phyloP scores from a whole-genome alignment of 2,113 vertebrate species.

The Pyxicephalus adspersus region DNA sequence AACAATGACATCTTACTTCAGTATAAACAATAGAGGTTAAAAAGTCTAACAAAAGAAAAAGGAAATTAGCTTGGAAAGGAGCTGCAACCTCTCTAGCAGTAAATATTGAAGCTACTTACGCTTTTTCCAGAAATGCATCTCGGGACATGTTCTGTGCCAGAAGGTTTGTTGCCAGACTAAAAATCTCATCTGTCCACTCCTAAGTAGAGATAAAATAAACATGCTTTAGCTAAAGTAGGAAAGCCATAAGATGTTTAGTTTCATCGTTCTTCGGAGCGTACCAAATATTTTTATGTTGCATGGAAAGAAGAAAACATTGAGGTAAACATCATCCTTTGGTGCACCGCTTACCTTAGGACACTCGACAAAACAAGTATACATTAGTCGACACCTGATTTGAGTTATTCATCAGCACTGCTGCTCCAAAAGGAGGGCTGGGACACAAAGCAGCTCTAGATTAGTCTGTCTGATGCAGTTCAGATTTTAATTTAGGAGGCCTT shows the following conservation, averaged over 20 bases:
- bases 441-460: no score
- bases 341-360: background rate
- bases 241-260: constrained; percentile 46
- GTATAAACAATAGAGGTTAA: constrained; percentile 66
- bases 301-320: constrained; percentile 29
- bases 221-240: constrained; percentile 57
- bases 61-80: constrained; percentile 69
- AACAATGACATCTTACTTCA: constrained; percentile 60
- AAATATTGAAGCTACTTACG: constrained; percentile 76
- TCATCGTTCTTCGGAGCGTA: constrained; percentile 54
- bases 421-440: background rate
- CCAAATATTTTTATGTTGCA: constrained; percentile 55
- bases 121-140: constrained; percentile 93
- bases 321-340: constrained; percentile 9
- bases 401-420: background rate
- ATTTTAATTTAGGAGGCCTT: no score
- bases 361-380: background rate
- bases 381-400: background rate
- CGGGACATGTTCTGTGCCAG: constrained; percentile 96
- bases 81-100: constrained; percentile 61
- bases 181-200: constrained; percentile 97
- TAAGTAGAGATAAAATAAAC: constrained; percentile 68
- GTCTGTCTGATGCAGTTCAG: no score
- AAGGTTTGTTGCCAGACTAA: constrained; percentile 92
- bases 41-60: constrained; percentile 61